Conservation (phyloP, 2,797 vertebrate genomes). For the Staurois parvus region DNA sequence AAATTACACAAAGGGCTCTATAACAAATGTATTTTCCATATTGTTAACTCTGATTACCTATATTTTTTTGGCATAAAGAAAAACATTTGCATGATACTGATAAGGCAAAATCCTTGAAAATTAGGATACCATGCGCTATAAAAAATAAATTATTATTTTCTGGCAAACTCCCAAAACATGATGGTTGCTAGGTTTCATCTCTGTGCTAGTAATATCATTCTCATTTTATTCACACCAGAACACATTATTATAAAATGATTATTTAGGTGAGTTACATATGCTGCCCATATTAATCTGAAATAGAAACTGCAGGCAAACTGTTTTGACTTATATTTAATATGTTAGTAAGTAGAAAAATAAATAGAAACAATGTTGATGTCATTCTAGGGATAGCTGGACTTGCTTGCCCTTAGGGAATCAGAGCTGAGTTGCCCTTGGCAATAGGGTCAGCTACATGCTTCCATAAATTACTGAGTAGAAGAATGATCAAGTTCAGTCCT, state of each 20-base stretch:
- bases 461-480: too few relatives aligned
- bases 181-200: constrained; percentile 22
- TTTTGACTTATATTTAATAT: not conserved
- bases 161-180: constrained; percentile 3
- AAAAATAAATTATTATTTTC: not conserved
- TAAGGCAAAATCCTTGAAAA: constrained; percentile 3
- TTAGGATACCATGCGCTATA: not conserved
- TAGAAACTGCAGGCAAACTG: not conserved
- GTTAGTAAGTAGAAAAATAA: not conserved
- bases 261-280: not conserved
- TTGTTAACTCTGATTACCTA: constrained; percentile 22
- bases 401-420: too few relatives aligned
- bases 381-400: too few relatives aligned
- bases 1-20: constrained; percentile 18
- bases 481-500: too few relatives aligned
- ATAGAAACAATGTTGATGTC: too few relatives aligned
- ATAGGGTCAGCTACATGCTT: too few relatives aligned
- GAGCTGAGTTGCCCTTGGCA: too few relatives aligned
- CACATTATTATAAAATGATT: constrained; percentile 8
- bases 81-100: constrained; percentile 22
- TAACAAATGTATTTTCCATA: constrained; percentile 10
- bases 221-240: constrained; percentile 1
- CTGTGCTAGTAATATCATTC: not conserved
- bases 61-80: constrained; percentile 21
- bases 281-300: not conserved